Base-by-base conservation (phyloP, 2,113 vertebrate species). In the Nannobrachium achirus region DNA sequence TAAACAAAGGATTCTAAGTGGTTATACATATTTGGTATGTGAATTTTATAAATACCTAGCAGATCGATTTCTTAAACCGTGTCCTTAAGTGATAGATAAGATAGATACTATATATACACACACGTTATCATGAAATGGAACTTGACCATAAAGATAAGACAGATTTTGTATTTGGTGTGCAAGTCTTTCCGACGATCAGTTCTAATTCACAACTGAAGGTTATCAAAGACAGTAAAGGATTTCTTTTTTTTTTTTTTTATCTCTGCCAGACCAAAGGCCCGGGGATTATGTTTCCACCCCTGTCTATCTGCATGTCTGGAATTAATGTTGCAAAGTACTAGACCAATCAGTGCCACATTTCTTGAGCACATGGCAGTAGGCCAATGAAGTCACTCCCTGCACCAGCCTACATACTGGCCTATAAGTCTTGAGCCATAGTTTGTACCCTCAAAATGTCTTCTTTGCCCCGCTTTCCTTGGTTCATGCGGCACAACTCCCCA, bases 11-110 rank as follows among this genome's bases (percentile, higher is more conserved):
- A 50, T 14, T 60, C 18, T 61, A 59, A 71, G 63, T 71, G 75
- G 81, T 84, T 75, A 78, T 15, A 82, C 40, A 76, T 78, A 84
- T 90, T 90, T 89, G 85, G 88, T 86, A 66, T 75, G 71, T 83
- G 70, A 49, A 49, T 73, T 78, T 71, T 75, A 81, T 86, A 87
- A 85, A 84, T 88, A 84, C 7, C 8, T 49, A 63, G 49, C 50
- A 46, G 58, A 70, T 77, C 57, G 11, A 55, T 19, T 52, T 16
- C 42, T 60, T 44, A 40, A 63, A 16, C 38, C 60, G 39, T 77
- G 52, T 75, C 25, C 33, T 3, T 42, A 65, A 14, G 49, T 53
- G 46, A 63, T 50, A 20, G 19, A 10, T 52, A 6, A 55, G 11
- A 18, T 20, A 33, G 19, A 55, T 10, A 33, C 25, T 33, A 11